Conservation (phyloP, 2,888 invertebrate genomes). For the Plusia festucae region DNA sequence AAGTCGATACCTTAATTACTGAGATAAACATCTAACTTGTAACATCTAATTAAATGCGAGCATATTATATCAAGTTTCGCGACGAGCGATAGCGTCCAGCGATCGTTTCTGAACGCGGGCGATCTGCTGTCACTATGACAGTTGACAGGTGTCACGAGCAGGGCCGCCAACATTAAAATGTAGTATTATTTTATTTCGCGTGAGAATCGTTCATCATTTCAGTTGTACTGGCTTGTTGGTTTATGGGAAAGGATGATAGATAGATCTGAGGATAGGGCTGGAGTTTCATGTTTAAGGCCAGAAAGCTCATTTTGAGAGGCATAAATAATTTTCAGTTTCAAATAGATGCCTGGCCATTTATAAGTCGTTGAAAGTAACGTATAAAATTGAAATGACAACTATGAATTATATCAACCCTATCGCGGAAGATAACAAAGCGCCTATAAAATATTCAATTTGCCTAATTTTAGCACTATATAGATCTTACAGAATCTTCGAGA, state of each 20-base stretch:
- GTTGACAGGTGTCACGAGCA: conserved; percentile 85
- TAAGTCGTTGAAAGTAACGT: too few relatives aligned
- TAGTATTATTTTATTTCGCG: conserved; percentile 58
- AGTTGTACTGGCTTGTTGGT: conserved; percentile 51
- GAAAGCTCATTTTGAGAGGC: neutral
- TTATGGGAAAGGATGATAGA: conserved; percentile 41
- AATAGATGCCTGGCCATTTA: too few relatives aligned
- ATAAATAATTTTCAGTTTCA: too few relatives aligned
- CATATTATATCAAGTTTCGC: conserved; percentile 83
- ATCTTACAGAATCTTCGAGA: too few relatives aligned
- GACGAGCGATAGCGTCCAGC: conserved; percentile 74
- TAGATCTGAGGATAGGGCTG: conserved; percentile 25
- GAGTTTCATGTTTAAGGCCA: conserved; percentile 8
- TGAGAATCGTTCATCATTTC: conserved; percentile 60
- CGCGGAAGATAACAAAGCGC: too few relatives aligned
- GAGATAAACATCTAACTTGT: conserved; percentile 61
- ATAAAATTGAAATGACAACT: too few relatives aligned
- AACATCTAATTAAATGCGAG: conserved; percentile 76
- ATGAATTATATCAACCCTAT: too few relatives aligned
- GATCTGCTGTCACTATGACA: conserved; percentile 81
- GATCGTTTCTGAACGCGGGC: conserved; percentile 81
- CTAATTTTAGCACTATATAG: too few relatives aligned
- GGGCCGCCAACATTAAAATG: conserved; percentile 62
- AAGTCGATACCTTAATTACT: conserved; percentile 48
- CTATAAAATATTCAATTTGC: too few relatives aligned